Conservation (phyloP, 2,888 invertebrate genomes). For the Lissonota sp. region DNA sequence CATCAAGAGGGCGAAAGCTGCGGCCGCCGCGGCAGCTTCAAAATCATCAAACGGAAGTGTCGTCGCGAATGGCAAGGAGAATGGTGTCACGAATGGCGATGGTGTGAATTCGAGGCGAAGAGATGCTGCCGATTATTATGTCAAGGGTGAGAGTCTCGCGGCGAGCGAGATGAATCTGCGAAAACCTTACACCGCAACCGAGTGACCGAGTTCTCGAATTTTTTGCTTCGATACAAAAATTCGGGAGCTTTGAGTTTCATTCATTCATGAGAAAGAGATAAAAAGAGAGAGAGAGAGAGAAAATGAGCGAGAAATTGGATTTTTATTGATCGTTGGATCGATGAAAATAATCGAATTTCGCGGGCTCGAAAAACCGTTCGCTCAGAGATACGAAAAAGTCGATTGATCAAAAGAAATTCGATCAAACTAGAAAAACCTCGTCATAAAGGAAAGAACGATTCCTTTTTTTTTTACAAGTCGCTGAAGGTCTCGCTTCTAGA, state of each 20-base stretch:
- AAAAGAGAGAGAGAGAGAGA: constrained; percentile 1
- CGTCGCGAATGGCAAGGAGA: constrained; percentile 75
- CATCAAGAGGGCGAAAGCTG: constrained; percentile 72
- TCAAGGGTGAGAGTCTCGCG: constrained; percentile 84
- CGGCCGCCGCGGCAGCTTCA: constrained; percentile 72
- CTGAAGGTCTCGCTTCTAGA: neutral
- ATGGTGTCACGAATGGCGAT: constrained; percentile 76
- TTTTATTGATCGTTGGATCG: neutral
- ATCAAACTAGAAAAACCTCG: neutral
- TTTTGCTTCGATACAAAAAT: constrained; percentile 28
- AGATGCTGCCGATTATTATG: constrained; percentile 85
- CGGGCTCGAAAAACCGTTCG: constrained; percentile 6
- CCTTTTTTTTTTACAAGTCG: neutral
- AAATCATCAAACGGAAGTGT: constrained; percentile 67
- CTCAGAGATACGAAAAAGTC: constrained; percentile 2
- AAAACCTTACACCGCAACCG: constrained; percentile 77
- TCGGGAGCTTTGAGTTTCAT: constrained; percentile 28
- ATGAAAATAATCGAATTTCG: constrained; percentile 7
- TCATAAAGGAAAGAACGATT: neutral
- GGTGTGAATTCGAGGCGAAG: constrained; percentile 73
- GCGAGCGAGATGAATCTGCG: constrained; percentile 79
- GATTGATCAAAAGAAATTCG: neutral
- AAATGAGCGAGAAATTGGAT: neutral
- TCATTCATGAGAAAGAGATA: constrained; percentile 14
- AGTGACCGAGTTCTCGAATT: constrained; percentile 71